Evolutionary conservation across 2,797 vertebrate species (phyloP), one percentile per base, ranked within the genome.

Genomic region (Hypotaenidia philippensis): DNA sequence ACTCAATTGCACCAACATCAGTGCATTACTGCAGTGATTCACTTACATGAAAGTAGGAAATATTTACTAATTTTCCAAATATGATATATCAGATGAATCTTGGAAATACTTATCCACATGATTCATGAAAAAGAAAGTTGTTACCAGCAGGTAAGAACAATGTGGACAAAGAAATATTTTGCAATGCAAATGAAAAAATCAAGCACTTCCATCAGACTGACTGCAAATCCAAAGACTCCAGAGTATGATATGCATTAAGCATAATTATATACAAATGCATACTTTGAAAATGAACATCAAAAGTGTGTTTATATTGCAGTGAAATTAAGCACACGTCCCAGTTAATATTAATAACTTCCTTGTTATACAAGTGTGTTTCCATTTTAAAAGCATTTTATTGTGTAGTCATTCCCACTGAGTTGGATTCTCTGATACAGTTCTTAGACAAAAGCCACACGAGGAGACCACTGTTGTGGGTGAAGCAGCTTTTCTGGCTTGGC

Each of bases 271-370:
- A 97, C 93, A 95, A 94, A 96, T 87, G 47, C 29, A 76, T 70
- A 88, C 94, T 96, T 94, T 96, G 89, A 96, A 95, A 96, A 81
- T 50, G 66, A 95, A 96, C 91, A 94, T 94, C 94, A 96, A 88
- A 96, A 94, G 74, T 88, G 36, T 92, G 61, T 84, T 97, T 94
- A 79, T 90, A 93, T 76, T 94, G 63, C 83, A 94, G 80, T 52
- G 83, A 94, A 97, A 96, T 96, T 91, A 96, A 92, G 80, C 89
- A 93, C 49, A 82, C 89, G 61, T 89, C 80, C 80, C 83, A 93
- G 85, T 91, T 93, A 93, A 90, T 94, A 95, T 95, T 94, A 94
- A 94, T 91, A 93, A 81, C 63, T 91, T 96, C 55, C 79, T 76
- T 82, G 65, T 85, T 86, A 60, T 61, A 75, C 1, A 10, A 82